phyloP scores from a whole-genome alignment of 2,797 vertebrate genomes.

The Xenopus petersii region DNA sequence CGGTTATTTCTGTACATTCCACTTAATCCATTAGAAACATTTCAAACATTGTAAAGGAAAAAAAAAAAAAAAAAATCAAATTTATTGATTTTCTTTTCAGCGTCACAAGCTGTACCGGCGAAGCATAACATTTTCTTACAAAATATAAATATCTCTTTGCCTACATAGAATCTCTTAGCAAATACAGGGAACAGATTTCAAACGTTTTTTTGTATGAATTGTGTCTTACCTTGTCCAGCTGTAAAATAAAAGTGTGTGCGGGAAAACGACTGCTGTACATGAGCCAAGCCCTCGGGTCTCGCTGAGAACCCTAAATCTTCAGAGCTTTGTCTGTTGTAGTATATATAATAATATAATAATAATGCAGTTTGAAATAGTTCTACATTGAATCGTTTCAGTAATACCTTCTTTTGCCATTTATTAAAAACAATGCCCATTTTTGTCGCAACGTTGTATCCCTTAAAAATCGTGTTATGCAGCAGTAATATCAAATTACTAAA shows the following conservation, averaged over 20 bases:
- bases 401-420: too few relatives aligned
- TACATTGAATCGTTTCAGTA: not conserved
- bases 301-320: too few relatives aligned
- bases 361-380: too few relatives aligned
- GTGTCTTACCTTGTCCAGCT: not conserved
- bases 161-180: constrained; percentile 45
- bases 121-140: constrained; percentile 46
- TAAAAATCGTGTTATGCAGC: not conserved
- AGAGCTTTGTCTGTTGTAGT: too few relatives aligned
- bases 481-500: not conserved
- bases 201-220: constrained; percentile 6
- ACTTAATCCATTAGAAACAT: constrained; percentile 16
- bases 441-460: not conserved
- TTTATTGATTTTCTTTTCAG: not conserved
- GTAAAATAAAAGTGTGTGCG: not conserved
- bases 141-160: constrained; percentile 45
- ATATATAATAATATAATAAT: too few relatives aligned
- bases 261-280: not conserved
- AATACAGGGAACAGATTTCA: constrained; percentile 36
- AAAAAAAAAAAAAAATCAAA: not conserved
- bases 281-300: too few relatives aligned
- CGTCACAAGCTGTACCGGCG: constrained; percentile 14
- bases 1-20: constrained; percentile 32
- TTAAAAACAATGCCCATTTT: not conserved
- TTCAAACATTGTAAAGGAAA: constrained; percentile 13